Conservation (phyloP, 2,797 vertebrate genomes). For the Eutrigla gurnardus region DNA sequence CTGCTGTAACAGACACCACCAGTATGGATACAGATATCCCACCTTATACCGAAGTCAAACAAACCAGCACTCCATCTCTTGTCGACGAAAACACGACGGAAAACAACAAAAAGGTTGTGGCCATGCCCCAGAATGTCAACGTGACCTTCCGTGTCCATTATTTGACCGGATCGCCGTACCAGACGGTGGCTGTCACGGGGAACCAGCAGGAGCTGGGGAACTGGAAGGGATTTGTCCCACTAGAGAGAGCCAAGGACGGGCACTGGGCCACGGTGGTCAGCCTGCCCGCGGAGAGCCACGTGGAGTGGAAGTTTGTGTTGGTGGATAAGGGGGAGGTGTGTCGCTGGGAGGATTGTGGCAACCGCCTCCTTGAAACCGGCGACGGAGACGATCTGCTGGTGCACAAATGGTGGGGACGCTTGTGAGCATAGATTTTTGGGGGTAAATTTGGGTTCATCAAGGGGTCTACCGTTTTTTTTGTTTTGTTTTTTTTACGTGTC, state of each 20-base stretch:
- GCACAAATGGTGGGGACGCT: constrained; percentile 89
- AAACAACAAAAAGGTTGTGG: constrained; percentile 76
- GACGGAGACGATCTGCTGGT: constrained; percentile 82
- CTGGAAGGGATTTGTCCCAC: constrained; percentile 88
- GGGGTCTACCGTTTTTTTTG: not conserved
- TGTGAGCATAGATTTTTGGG: constrained; percentile 25
- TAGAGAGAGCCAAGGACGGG: constrained; percentile 84
- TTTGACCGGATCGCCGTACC: constrained; percentile 78
- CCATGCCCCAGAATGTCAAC: constrained; percentile 82
- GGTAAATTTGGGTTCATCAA: not conserved
- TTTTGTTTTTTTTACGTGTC: not conserved
- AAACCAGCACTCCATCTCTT: not conserved
- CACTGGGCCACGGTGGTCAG: constrained; percentile 87
- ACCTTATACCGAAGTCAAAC: constrained; percentile 15
- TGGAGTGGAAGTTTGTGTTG: constrained; percentile 96
- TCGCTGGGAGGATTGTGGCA: constrained; percentile 95
- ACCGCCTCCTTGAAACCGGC: constrained; percentile 88
- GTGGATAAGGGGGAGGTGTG: constrained; percentile 89
- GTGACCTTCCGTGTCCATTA: constrained; percentile 93
- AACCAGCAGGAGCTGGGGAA: constrained; percentile 89
- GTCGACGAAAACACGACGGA: constrained; percentile 56
- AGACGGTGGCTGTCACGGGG: constrained; percentile 90
- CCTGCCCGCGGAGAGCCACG: constrained; percentile 84
- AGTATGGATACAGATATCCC: not conserved
- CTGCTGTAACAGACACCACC: not conserved